Percentiles rank a stretch among this genome's conserved stretches.
Conservation (phyloP, 2,113 vertebrate species). For the Spilogale gracilis region DNA sequence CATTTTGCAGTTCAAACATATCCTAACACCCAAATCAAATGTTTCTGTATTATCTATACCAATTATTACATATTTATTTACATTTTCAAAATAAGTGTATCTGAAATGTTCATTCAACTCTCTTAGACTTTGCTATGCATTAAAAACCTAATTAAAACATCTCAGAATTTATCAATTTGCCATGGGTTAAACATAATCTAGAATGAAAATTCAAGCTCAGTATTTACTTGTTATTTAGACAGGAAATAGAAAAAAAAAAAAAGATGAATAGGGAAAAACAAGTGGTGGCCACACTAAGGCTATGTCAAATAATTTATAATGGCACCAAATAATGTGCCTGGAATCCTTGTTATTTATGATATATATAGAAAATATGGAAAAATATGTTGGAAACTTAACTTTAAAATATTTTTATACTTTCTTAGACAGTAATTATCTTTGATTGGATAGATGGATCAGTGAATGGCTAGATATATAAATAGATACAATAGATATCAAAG, state of each 20-base stretch:
- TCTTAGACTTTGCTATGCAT: constrained; percentile 53
- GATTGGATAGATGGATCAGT: neutral
- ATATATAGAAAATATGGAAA: neutral
- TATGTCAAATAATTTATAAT: neutral
- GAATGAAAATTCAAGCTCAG: neutral
- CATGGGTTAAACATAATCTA: constrained; percentile 42
- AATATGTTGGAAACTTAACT: neutral
- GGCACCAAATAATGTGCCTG: neutral
- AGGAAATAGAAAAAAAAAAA: neutral
- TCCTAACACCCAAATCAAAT: constrained; percentile 47
- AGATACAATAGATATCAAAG: neutral
- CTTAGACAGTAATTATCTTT: neutral
- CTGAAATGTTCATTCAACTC: constrained; percentile 56
- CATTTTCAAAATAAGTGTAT: constrained; percentile 54
- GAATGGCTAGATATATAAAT: neutral
- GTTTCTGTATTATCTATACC: constrained; percentile 9
- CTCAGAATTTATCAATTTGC: constrained; percentile 49
- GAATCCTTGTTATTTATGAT: neutral
- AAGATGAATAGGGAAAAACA: neutral
- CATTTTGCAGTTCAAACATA: constrained; percentile 15
- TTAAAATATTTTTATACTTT: neutral
- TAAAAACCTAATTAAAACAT: constrained; percentile 72
- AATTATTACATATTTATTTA: constrained; percentile 57
- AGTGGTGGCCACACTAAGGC: neutral
- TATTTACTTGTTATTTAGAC: constrained; percentile 26